Percentiles rank a stretch among this genome's conserved stretches.
Conservation (phyloP, 2,113 vertebrate species). For the Tetrax tetrax region DNA sequence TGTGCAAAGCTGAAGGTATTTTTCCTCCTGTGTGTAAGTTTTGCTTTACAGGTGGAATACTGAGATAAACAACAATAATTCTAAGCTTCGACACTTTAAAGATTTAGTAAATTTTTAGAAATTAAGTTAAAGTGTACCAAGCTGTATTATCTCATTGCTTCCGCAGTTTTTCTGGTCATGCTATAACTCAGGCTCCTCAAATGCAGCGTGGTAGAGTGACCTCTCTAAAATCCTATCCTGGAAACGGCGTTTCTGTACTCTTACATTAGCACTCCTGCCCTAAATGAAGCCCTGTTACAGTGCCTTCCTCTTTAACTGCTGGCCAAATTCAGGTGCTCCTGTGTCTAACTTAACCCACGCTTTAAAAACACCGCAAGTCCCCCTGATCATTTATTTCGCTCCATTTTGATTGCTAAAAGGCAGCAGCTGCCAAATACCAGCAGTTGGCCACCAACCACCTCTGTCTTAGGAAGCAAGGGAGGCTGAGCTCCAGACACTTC, state of each 20-base stretch:
- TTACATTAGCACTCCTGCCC: neutral
- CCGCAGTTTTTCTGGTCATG: neutral
- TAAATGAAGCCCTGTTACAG: neutral
- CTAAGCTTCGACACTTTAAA: neutral
- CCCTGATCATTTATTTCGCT: neutral
- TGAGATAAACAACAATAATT: slow-evolving; percentile 3
- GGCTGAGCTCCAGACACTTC: neutral
- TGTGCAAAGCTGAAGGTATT: neutral
- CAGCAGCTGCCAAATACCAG: neutral
- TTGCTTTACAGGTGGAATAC: neutral
- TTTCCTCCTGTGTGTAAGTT: neutral
- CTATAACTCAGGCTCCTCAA: neutral
- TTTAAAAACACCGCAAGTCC: neutral
- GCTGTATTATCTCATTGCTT: neutral
- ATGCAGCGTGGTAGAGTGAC: neutral
- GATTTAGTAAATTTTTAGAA: slow-evolving; percentile 16
- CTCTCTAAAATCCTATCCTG: neutral
- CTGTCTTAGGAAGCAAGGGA: neutral
- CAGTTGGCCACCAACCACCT: neutral
- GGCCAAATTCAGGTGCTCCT: neutral
- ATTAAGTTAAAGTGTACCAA: neutral
- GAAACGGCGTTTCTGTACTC: neutral
- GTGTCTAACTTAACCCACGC: neutral
- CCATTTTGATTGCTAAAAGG: neutral
- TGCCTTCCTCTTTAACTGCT: neutral